Evolutionary conservation across 2,888 invertebrate species (phyloP).

Genomic region (Aphidoletes aphidimyza): DNA sequence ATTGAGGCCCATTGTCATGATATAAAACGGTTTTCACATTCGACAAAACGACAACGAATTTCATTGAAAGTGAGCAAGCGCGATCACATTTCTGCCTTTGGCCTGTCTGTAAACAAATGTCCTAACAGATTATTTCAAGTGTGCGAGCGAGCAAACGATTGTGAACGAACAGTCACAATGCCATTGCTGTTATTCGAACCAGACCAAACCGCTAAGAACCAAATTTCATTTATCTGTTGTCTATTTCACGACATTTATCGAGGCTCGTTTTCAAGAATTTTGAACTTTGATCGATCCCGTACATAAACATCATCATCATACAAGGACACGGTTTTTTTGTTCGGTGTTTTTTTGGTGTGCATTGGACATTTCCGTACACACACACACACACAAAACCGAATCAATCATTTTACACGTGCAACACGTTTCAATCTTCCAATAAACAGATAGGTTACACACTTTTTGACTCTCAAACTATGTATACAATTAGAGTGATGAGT

Average conservation of each 20-base stretch:
- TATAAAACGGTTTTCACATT: conserved; percentile 2
- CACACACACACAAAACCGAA: not conserved
- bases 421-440: no score
- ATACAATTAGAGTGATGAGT: no score
- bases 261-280: not conserved
- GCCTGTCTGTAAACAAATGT: not conserved
- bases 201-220: not conserved
- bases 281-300: conserved; percentile 22
- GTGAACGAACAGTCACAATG: no score
- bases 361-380: conserved; percentile 3
- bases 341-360: not conserved
- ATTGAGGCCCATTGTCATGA: conserved; percentile 27
- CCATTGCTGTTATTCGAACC: not conserved
- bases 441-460: no score
- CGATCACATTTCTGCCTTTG: no score
- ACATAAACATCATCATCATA: not conserved
- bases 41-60: no score
- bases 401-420: not conserved
- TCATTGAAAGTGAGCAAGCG: no score
- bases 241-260: not conserved
- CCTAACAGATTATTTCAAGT: not conserved
- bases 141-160: no score
- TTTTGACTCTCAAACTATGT: no score
- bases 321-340: conserved; percentile 15
- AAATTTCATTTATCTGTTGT: not conserved